Conservation (phyloP, 2,888 invertebrate species). For the Orchesella flavescens region DNA sequence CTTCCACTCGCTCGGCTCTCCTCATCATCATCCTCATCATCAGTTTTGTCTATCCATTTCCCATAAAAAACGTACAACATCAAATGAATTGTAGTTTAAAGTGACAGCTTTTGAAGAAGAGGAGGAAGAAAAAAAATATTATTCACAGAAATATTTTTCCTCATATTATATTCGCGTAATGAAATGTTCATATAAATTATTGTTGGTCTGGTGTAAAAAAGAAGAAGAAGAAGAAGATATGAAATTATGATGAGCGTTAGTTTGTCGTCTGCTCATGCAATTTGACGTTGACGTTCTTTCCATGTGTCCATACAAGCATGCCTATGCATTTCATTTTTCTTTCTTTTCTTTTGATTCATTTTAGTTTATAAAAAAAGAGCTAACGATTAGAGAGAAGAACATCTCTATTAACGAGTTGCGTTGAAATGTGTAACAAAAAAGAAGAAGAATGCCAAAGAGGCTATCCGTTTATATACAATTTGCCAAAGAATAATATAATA, state of each 20-base stretch:
- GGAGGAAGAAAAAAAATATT: neutral
- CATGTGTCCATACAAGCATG: neutral
- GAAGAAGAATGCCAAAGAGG: too few species aligned
- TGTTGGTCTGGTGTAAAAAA: too few species aligned
- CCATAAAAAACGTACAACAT: neutral
- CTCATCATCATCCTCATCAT: neutral
- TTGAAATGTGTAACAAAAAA: too few species aligned
- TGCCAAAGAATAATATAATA: neutral
- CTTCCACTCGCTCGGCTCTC: neutral
- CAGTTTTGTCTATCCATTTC: too few species aligned
- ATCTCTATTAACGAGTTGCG: neutral
- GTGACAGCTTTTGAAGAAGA: conserved; percentile 3
- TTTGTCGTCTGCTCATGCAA: neutral
- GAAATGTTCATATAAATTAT: neutral
- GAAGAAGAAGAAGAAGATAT: too few species aligned
- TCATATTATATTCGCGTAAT: conserved; percentile 3
- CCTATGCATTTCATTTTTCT: neutral
- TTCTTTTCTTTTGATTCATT: too few species aligned
- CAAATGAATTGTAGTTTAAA: conserved; percentile 22
- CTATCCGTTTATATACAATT: neutral
- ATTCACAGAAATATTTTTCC: neutral
- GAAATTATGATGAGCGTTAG: neutral
- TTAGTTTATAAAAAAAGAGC: too few species aligned
- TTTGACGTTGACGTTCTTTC: neutral
- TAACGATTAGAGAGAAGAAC: too few species aligned